These are phyloP conservation scores for Enteromius anoplus DNA, from an alignment of 2,797 vertebrate species.

Conservation along the genomic window DNA sequence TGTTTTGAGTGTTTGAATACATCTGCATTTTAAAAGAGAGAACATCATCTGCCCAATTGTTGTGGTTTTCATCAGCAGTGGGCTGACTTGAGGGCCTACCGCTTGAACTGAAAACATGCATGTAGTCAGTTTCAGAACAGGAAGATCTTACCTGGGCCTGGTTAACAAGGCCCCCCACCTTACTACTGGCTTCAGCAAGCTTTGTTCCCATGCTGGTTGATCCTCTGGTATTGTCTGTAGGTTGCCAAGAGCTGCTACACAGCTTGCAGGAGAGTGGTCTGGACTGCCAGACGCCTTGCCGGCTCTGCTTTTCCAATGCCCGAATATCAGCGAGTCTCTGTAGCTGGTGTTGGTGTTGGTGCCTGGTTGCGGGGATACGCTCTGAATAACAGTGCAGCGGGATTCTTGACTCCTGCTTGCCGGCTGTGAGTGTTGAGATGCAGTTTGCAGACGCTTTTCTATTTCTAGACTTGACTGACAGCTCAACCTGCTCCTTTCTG, in stretches of 20 bases:
- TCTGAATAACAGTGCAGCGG: conserved; percentile 63
- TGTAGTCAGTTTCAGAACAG: conserved; percentile 62
- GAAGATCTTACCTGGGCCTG: conserved; percentile 68
- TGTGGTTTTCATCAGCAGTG: conserved; percentile 66
- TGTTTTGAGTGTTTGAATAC: conserved; percentile 60
- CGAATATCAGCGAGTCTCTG: conserved; percentile 48
- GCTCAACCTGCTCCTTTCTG: conserved; percentile 65
- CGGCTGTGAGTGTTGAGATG: conserved; percentile 66
- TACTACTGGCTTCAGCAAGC: conserved; percentile 70
- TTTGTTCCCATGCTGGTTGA: conserved; percentile 65
- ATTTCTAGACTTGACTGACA: conserved; percentile 76
- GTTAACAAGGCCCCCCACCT: conserved; percentile 69
- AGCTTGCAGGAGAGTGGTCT: conserved; percentile 42
- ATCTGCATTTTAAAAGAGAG: conserved; percentile 69
- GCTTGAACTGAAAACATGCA: conserved; percentile 74
- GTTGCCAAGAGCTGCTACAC: conserved; percentile 41
- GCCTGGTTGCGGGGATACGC: conserved; percentile 58
- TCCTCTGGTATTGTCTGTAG: conserved; percentile 53
- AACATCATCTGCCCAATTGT: conserved; percentile 72
- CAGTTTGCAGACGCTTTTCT: conserved; percentile 65
- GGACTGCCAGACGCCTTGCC: conserved; percentile 53
- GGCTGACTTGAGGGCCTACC: conserved; percentile 58
- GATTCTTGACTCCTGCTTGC: conserved; percentile 64
- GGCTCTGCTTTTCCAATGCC: conserved; percentile 55
- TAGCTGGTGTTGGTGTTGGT: conserved; percentile 60